Evolutionary conservation across 37 sponge, comb jelly and placozoan genomes (phyloP), one percentile per base, ranked within the genome.

Genomic region (Spongia lamella): DNA sequence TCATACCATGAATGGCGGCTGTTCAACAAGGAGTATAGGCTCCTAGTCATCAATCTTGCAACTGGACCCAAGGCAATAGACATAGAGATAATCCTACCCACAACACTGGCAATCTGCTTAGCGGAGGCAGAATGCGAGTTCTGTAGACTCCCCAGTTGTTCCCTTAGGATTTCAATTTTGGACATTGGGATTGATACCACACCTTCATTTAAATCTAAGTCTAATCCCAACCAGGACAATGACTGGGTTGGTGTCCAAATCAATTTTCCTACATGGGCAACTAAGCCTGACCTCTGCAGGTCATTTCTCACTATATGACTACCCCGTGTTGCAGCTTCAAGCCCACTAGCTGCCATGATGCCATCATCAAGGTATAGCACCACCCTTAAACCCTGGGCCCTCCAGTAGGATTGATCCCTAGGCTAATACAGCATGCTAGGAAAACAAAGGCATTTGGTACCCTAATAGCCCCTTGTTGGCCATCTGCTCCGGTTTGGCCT

Each of bases 291-390:
- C 27, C 27, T 30, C 22, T n/a, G 58, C 36, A 78, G 21, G 29
- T 32, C 47, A 17, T 30, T 19, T 51, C 17, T 21, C 24, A 76
- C 49, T 17, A 32, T 35, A 15, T 58, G 13, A 13, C 49, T 69
- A 21, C 31, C 43, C 29, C 22, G n/a, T 14, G 25, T 19, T 24
- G 47, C 33, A n/a, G 32, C 38, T 32, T 34, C 31, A 24, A 35
- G 2, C 26, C 30, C 26, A 21, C 26, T 22, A 17, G 68, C 68
- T 16, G 31, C 64, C 50, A 50, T 27, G 35, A 78, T 64, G 57
- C 81, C 81, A 60, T 80, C 61, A 57, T 80, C 81, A 47, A 80
- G 14, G 39, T 80, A 80, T 13, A 80, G 13, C 22, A 70, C 39
- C 17, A 37, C 32, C 35, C 38, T 80, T 32, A 70, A 26, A 50